phyloP scores from a whole-genome alignment of 2,113 vertebrate genomes.

The Dunckerocampus dactyliophorus region DNA sequence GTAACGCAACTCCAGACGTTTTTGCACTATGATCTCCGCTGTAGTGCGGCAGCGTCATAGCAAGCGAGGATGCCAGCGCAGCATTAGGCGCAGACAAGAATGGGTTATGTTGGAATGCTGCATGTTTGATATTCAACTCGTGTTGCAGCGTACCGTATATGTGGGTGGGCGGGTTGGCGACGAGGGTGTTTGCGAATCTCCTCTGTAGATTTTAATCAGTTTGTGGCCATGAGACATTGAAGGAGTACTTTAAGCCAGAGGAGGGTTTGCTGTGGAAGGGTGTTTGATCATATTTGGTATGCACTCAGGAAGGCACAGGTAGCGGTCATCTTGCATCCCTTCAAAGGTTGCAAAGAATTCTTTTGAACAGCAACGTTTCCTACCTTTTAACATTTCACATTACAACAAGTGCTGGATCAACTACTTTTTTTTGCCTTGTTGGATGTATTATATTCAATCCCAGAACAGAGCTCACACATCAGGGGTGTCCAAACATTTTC shows the following conservation, averaged over 20 bases:
- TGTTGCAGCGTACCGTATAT: slow-evolving; percentile 33
- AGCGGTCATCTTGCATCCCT: slow-evolving; percentile 64
- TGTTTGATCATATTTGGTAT: slow-evolving; percentile 78
- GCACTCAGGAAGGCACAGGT: slow-evolving; percentile 77
- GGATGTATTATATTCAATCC: slow-evolving; percentile 8
- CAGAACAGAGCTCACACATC: not conserved
- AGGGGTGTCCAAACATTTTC: no score
- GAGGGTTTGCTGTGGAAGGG: slow-evolving; percentile 50
- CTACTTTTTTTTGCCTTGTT: slow-evolving; percentile 1
- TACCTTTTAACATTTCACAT: slow-evolving; percentile 29
- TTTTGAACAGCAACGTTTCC: slow-evolving; percentile 29
- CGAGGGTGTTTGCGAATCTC: slow-evolving; percentile 55
- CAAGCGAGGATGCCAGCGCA: slow-evolving; percentile 10
- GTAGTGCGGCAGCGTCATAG: slow-evolving; percentile 4
- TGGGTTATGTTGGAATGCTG: slow-evolving; percentile 34
- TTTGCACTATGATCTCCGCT: slow-evolving; percentile 19
- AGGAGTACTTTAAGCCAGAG: slow-evolving; percentile 66
- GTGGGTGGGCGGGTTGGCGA: slow-evolving; percentile 53
- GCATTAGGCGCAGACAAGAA: slow-evolving; percentile 36
- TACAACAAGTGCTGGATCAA: slow-evolving; percentile 27
- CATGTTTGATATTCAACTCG: slow-evolving; percentile 55
- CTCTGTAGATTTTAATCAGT: slow-evolving; percentile 81
- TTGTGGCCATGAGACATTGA: slow-evolving; percentile 51
- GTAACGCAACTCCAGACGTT: slow-evolving; percentile 39
- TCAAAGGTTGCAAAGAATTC: slow-evolving; percentile 39